Percentiles rank a stretch among this genome's conserved stretches.
Conservation (phyloP, 2,797 vertebrate species). For the Luscinia luscinia region DNA sequence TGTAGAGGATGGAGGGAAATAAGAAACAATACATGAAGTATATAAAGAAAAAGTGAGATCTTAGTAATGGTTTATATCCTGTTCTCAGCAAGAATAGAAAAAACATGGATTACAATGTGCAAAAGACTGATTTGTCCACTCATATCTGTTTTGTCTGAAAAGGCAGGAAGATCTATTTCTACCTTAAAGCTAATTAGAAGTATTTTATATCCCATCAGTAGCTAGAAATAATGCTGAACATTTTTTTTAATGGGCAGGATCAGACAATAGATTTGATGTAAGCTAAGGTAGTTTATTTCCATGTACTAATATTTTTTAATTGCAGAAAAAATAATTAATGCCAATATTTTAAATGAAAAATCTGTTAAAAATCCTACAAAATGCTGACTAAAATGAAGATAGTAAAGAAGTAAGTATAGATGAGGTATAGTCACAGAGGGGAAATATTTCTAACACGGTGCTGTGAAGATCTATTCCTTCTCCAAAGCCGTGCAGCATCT, state of each 20-base stretch:
- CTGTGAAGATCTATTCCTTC: background rate
- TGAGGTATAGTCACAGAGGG: background rate
- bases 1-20: background rate
- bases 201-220: background rate
- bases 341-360: background rate
- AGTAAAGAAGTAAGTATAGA: background rate
- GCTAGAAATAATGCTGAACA: background rate
- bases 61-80: background rate
- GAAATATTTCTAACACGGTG: background rate
- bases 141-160: background rate
- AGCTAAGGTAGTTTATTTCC: background rate
- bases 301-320: background rate
- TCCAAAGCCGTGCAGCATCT: background rate
- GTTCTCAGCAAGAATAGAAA: background rate
- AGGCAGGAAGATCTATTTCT: background rate
- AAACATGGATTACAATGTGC: background rate
- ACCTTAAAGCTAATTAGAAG: background rate
- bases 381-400: background rate
- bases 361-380: background rate
- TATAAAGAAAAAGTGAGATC: conserved; percentile 19
- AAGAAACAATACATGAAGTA: conserved; percentile 2
- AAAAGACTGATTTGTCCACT: background rate
- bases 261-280: background rate
- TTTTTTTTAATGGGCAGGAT: background rate
- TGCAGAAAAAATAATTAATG: background rate